A percentile compares a stretch with the other conserved stretches of the same genome.
Conservation (phyloP, 2,113 vertebrate genomes). For the Lonchura striata region DNA sequence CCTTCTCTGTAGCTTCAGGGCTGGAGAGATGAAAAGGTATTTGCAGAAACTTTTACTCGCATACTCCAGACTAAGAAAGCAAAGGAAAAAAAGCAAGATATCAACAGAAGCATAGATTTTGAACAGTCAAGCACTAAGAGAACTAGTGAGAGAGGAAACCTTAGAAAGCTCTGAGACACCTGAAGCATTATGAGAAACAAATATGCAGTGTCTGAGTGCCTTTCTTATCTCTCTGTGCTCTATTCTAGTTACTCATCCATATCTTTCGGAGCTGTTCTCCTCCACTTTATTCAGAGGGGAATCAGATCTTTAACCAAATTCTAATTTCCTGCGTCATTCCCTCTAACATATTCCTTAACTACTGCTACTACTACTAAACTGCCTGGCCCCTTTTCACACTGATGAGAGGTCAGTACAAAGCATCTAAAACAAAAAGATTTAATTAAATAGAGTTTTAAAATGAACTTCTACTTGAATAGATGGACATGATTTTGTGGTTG, state of each 20-base stretch:
- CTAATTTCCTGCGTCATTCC: neutral
- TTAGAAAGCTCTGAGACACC: neutral
- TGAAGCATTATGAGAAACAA: neutral
- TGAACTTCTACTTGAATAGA: neutral
- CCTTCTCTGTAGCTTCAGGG: conserved; percentile 57
- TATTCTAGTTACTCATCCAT: neutral
- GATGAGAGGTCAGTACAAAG: neutral
- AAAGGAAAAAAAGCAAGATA: conserved; percentile 50
- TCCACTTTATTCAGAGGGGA: neutral
- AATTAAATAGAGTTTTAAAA: neutral
- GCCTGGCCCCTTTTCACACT: neutral
- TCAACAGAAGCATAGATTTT: conserved; percentile 31
- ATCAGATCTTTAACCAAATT: neutral
- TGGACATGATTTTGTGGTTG: neutral
- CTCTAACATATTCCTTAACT: neutral
- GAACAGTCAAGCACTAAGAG: neutral
- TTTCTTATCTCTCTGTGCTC: neutral
- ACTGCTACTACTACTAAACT: neutral
- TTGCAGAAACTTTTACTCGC: conserved; percentile 56
- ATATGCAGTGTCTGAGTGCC: neutral
- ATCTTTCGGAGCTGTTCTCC: neutral
- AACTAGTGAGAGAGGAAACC: neutral
- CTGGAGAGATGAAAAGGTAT: conserved; percentile 54
- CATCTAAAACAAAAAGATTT: neutral
- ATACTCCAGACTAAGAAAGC: conserved; percentile 68